Base-by-base conservation (phyloP, 1,140 invertebrate species). In the Euwallacea fornicatus region DNA sequence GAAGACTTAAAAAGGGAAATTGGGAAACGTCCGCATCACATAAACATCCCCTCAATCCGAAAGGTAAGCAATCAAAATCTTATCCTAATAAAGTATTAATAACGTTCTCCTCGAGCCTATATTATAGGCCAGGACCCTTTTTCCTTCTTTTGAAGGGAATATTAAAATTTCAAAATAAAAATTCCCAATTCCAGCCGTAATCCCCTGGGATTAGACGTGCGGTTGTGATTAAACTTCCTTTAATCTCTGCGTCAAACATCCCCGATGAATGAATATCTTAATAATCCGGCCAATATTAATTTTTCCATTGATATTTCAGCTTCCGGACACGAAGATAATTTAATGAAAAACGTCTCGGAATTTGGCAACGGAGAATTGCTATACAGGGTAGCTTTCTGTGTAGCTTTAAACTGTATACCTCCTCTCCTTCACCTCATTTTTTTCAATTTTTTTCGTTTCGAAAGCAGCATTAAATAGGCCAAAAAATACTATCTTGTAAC, bases 181-280 rank as follows among this genome's bases (percentile, higher is more conserved):
- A 66, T 16, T 54, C 54, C 7, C 53, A 66, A 59, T 68, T 68
- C 66, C 42, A 13, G 44, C 33, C 11, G 42, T 60, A 68, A 68
- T 59, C 66, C 55, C 41, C 46, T n/a, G 66, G 15, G 66, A 68
- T 68, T 68, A 68, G 42, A 60, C 21, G 11, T 68, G 66, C 56
- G 66, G 66, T 68, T 68, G 44, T 68, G 66, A 68, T 68, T 68
- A 68, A 66, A 68, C 55, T 59, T 68, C 44, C 66, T 68, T 68
- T 68, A 68, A 68, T 68, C 66, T 68, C 56, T 46, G 55, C 42
- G 44, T 59, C 44, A 68, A 68, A 68, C 43, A 59, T 66, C n/a
- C 11, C 64, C 64, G 64, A 47, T 66, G 53, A 43, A 66, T 68
- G 66, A 68, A 68, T 68, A 68, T n/a, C 55, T 68, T 33, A 68